A percentile compares a stretch with the other conserved stretches of the same genome.
phyloP scores from a whole-genome alignment of 2,888 invertebrate genomes.

The Nemapogon koenigi region DNA sequence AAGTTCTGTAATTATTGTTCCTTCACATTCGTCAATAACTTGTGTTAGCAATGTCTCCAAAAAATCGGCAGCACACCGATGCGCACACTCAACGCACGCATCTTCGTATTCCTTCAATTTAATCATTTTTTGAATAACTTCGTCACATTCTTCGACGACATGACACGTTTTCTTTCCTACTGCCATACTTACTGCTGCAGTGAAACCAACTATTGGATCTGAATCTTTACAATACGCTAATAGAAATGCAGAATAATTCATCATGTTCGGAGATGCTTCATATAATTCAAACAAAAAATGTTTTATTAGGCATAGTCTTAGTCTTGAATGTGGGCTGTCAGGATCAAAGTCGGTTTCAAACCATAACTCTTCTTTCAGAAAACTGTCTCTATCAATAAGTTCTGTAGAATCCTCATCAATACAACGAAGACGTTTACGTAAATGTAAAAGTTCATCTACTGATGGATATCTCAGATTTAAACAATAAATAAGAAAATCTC shows the following conservation, averaged over 20 bases:
- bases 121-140: conserved; percentile 44
- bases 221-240: conserved; percentile 68
- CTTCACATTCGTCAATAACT: conserved; percentile 39
- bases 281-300: conserved; percentile 65
- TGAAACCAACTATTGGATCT: conserved; percentile 61
- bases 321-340: conserved; percentile 24
- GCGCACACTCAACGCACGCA: conserved; percentile 38
- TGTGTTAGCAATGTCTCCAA: conserved; percentile 32
- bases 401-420: conserved; percentile 47
- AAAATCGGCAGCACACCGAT: conserved; percentile 34
- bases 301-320: conserved; percentile 49
- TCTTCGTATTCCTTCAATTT: conserved; percentile 40
- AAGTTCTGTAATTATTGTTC: conserved; percentile 36
- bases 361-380: conserved; percentile 36
- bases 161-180: conserved; percentile 61
- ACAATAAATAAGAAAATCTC: conserved; percentile 69
- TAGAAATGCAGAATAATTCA: conserved; percentile 69
- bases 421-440: conserved; percentile 50
- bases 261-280: conserved; percentile 39
- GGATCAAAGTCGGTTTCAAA: conserved; percentile 39
- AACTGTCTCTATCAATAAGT: conserved; percentile 35
- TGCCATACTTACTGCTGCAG: conserved; percentile 61
- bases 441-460: conserved; percentile 53
- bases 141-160: conserved; percentile 48
- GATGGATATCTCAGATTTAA: conserved; percentile 62